Conservation (phyloP, 2,113 vertebrate species). For the Myxocyprinus asiaticus region DNA sequence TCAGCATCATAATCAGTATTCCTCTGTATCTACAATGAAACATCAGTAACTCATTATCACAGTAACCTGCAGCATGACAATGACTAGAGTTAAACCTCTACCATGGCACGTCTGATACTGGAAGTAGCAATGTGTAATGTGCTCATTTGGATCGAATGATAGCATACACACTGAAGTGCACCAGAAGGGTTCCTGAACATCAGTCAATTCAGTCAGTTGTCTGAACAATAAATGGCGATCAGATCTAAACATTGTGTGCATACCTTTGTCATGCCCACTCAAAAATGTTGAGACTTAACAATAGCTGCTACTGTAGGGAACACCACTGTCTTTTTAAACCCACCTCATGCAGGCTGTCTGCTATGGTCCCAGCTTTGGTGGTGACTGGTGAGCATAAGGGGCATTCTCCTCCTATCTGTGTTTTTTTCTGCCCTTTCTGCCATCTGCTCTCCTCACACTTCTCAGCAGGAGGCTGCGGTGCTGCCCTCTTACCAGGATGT, state of each 20-base stretch:
- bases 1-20: slow-evolving; percentile 66
- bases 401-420: slow-evolving; percentile 26
- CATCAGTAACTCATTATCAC: slow-evolving; percentile 73
- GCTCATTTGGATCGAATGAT: slow-evolving; percentile 77
- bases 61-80: slow-evolving; percentile 78
- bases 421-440: slow-evolving; percentile 51
- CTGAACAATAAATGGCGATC: slow-evolving; percentile 78
- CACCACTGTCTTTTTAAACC: not conserved
- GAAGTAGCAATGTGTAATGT: slow-evolving; percentile 71
- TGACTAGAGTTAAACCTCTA: slow-evolving; percentile 73
- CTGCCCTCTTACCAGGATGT: slow-evolving; percentile 40
- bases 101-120: slow-evolving; percentile 77
- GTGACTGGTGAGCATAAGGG: not conserved
- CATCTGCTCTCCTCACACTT: slow-evolving; percentile 63
- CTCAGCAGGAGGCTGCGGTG: slow-evolving; percentile 43
- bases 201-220: slow-evolving; percentile 25
- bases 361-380: not conserved
- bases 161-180: slow-evolving; percentile 68
- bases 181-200: slow-evolving; percentile 61
- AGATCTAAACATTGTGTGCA: slow-evolving; percentile 55
- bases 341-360: no score
- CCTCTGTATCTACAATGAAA: slow-evolving; percentile 74
- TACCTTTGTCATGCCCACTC: not conserved
- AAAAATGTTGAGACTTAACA: not conserved
- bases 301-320: not conserved